Percentiles rank a stretch among this genome's conserved stretches.
Conservation (phyloP, 2,797 vertebrate genomes). For the Galagoides demidoff region DNA sequence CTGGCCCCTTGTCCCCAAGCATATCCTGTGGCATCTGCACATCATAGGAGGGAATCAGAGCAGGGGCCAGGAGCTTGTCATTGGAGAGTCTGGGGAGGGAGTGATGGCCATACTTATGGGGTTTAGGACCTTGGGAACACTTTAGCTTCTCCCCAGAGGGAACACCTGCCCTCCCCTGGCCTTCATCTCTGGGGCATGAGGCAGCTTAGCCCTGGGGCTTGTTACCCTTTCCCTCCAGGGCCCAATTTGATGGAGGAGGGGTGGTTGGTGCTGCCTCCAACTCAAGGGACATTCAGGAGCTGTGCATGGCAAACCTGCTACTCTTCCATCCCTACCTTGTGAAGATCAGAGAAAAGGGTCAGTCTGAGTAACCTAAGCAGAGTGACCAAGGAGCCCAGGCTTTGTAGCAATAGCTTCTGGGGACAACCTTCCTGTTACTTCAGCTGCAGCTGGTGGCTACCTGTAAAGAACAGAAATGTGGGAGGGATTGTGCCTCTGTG, state of each 20-base stretch:
- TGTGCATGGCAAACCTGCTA: background rate
- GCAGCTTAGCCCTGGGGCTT: background rate
- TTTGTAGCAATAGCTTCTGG: background rate
- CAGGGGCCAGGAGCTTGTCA: background rate
- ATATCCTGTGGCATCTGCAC: background rate
- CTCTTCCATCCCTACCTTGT: background rate
- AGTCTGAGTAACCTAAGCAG: background rate
- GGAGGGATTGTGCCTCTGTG: background rate
- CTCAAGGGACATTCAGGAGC: background rate
- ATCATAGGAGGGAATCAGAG: background rate
- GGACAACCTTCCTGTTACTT: background rate
- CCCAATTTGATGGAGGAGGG: background rate
- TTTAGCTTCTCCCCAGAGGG: background rate
- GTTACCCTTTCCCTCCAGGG: constrained; percentile 34
- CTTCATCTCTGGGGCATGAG: background rate
- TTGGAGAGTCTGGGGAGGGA: background rate
- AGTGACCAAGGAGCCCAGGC: background rate
- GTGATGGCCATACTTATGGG: background rate
- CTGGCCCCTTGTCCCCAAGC: background rate
- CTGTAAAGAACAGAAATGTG: background rate
- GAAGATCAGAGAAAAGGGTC: background rate
- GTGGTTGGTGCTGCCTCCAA: background rate
- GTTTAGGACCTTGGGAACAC: background rate
- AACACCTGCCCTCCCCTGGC: background rate
- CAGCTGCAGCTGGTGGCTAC: background rate